These are phyloP conservation scores for Pegea sp. DNA, from an alignment of 23 tunicate species.

Conservation along the genomic window DNA sequence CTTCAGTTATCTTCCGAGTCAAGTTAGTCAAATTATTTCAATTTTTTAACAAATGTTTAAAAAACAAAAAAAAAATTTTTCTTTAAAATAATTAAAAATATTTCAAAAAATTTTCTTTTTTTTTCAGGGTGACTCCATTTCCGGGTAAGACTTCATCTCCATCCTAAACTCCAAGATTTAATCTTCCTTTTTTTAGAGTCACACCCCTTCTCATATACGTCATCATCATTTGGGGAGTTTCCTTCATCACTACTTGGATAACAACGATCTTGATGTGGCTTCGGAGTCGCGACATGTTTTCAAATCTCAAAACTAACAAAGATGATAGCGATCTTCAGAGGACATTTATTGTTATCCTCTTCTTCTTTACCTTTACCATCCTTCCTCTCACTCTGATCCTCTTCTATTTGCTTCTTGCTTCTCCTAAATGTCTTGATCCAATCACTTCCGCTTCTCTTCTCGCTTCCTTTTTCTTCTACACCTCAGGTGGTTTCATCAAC, in stretches of 20 bases:
- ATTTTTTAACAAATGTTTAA: too few species aligned
- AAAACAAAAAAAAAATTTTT: too few species aligned
- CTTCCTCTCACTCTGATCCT: constrained; percentile 39
- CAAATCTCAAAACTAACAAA: constrained; percentile 14
- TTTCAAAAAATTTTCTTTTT: too few species aligned
- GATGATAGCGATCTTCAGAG: constrained; percentile 51
- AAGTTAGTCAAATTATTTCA: too few species aligned
- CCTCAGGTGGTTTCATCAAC: constrained; percentile 58
- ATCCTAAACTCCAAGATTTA: too few species aligned
- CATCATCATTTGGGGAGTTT: constrained; percentile 52
- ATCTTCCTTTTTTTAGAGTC: too few species aligned
- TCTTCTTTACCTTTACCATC: constrained; percentile 46
- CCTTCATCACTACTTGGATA: constrained; percentile 57
- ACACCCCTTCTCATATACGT: constrained; percentile 45
- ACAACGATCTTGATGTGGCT: constrained; percentile 34
- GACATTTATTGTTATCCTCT: constrained; percentile 38
- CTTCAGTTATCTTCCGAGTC: too few species aligned
- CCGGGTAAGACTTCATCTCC: too few species aligned
- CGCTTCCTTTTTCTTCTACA: constrained; percentile 12
- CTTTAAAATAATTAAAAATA: too few species aligned
- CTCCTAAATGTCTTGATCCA: too few species aligned
- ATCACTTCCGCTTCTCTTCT: constrained; percentile 7
- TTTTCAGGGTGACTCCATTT: too few species aligned
- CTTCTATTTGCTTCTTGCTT: neutral
- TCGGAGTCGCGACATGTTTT: constrained; percentile 50